Percentiles rank a stretch among this genome's conserved stretches.
These are phyloP conservation scores for Crotalus tigris DNA, from an alignment of 2,113 vertebrate species.

Conservation along the genomic window DNA sequence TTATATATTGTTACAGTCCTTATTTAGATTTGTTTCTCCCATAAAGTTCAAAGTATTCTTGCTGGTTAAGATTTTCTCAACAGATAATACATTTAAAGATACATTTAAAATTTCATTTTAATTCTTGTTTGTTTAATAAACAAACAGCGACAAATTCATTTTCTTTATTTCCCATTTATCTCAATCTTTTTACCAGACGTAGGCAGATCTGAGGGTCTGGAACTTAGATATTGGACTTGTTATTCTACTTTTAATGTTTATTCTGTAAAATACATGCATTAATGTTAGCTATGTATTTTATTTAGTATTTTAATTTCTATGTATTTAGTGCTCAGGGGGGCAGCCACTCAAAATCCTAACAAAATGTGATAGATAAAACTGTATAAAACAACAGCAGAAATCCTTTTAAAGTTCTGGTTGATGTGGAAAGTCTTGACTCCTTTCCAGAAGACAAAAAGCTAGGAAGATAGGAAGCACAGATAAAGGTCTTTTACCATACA, in stretches of 20 bases:
- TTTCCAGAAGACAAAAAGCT: background rate
- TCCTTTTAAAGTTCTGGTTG: background rate
- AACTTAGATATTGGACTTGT: background rate
- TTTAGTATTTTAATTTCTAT: background rate
- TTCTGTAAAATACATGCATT: background rate
- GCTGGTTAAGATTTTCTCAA: too few species aligned
- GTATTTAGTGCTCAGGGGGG: background rate
- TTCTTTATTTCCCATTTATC: background rate
- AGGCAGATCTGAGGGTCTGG: background rate
- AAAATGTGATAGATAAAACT: background rate
- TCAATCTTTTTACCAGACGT: background rate
- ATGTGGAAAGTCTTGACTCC: background rate
- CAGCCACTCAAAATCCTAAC: background rate
- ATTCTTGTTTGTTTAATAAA: background rate
- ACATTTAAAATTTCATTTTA: background rate
- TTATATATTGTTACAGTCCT: too few species aligned
- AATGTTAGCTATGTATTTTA: background rate
- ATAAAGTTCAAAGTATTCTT: too few species aligned
- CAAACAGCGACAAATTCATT: constrained; percentile 12
- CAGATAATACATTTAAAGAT: too few species aligned
- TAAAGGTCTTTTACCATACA: background rate
- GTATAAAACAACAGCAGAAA: background rate
- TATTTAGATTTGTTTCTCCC: too few species aligned
- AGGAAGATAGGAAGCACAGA: background rate
- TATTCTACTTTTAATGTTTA: background rate